Percentiles rank a stretch among this genome's conserved stretches.
Conservation (phyloP, 2,797 vertebrate species). For the Scolopax rusticola region DNA sequence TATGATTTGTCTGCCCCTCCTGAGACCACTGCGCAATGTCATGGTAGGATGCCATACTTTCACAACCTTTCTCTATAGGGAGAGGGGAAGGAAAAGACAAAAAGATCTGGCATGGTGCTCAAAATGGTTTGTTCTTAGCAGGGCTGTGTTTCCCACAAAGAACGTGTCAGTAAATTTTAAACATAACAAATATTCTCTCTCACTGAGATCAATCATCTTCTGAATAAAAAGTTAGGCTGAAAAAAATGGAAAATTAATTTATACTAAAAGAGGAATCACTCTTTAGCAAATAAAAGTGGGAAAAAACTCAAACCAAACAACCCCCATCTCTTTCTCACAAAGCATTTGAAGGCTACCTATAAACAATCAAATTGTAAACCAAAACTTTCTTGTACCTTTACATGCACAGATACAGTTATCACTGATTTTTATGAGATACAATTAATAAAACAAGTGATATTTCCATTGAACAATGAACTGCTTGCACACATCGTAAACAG, state of each 20-base stretch:
- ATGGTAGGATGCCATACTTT: background rate
- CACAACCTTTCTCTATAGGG: background rate
- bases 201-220: background rate
- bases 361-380: background rate
- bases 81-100: background rate
- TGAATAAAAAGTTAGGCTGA: background rate
- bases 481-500: background rate
- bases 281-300: background rate
- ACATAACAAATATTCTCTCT: background rate
- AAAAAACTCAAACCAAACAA: background rate
- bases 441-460: background rate
- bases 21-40: background rate
- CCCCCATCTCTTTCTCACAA: background rate
- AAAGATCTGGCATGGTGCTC: background rate
- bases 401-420: background rate
- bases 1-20: background rate
- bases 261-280: background rate
- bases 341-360: background rate
- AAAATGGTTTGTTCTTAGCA: background rate
- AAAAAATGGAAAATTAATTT: background rate
- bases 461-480: background rate
- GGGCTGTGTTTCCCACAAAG: background rate
- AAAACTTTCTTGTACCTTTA: background rate
- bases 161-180: background rate
- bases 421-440: background rate